phyloP scores from a whole-genome alignment of 2,888 invertebrate genomes.

The Drosophila dives region DNA sequence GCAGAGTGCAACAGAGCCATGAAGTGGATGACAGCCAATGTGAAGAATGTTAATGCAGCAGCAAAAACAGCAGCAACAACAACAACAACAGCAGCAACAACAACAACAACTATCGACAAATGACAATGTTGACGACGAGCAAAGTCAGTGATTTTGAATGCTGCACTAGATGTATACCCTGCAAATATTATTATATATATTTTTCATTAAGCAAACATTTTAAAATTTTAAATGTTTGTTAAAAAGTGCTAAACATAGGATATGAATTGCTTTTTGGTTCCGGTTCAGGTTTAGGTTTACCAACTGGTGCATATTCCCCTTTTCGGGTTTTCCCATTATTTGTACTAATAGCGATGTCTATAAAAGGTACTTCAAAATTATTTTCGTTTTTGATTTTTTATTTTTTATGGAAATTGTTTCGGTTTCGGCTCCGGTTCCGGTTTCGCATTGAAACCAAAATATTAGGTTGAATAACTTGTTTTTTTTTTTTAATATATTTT shows the following conservation, averaged over 20 bases:
- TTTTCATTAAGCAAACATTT: not conserved
- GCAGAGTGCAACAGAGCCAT: not conserved
- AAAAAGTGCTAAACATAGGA: not conserved
- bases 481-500: too few species aligned
- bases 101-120: constrained; percentile 32
- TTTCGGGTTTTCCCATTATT: not conserved
- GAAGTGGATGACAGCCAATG: constrained; percentile 46
- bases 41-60: constrained; percentile 80
- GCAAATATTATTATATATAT: not conserved
- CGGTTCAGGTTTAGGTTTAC: too few species aligned
- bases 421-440: not conserved
- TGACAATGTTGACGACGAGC: constrained; percentile 22
- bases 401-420: not conserved
- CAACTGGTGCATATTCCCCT: too few species aligned
- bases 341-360: not conserved
- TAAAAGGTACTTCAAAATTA: not conserved
- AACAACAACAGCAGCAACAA: constrained; percentile 25
- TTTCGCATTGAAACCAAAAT: too few species aligned
- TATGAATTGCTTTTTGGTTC: not conserved
- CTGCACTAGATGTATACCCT: constrained; percentile 7
- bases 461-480: too few species aligned
- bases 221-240: not conserved
- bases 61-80: constrained; percentile 32
- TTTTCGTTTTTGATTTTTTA: not conserved
- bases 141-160: not conserved